phyloP scores from a whole-genome alignment of 2,888 invertebrate genomes.

The Drosophila colorata region DNA sequence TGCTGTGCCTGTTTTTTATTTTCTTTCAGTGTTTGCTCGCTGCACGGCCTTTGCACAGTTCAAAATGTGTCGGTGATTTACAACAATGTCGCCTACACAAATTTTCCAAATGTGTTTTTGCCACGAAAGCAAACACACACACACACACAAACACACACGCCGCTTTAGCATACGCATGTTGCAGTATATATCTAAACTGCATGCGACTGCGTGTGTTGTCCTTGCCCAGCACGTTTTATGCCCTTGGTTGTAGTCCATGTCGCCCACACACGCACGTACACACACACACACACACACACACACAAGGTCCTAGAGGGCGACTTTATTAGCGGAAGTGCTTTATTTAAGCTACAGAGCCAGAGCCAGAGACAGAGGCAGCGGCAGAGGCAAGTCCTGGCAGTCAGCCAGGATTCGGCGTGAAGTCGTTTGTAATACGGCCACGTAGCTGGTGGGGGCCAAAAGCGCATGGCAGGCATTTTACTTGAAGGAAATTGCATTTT shows the following conservation, averaged over 20 bases:
- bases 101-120: slow-evolving; percentile 80
- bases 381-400: slow-evolving; percentile 48
- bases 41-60: slow-evolving; percentile 44
- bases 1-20: not conserved
- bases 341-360: slow-evolving; percentile 74
- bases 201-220: slow-evolving; percentile 53
- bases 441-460: slow-evolving; percentile 65
- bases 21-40: slow-evolving; percentile 52
- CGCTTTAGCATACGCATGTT: slow-evolving; percentile 57
- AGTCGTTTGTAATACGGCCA: slow-evolving; percentile 78
- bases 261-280: slow-evolving; percentile 26
- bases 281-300: slow-evolving; percentile 13
- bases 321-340: slow-evolving; percentile 82
- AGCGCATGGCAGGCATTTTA: slow-evolving; percentile 82
- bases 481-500: slow-evolving; percentile 81
- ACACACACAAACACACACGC: slow-evolving; percentile 14
- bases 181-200: slow-evolving; percentile 65
- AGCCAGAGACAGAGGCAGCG: slow-evolving; percentile 15
- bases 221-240: slow-evolving; percentile 39
- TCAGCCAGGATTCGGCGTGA: slow-evolving; percentile 61
- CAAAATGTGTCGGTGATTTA: slow-evolving; percentile 78
- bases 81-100: slow-evolving; percentile 78
- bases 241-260: slow-evolving; percentile 3
- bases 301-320: slow-evolving; percentile 63
- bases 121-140: slow-evolving; percentile 70